phyloP scores from a whole-genome alignment of 2,888 invertebrate genomes.

The Gari tellinella region DNA sequence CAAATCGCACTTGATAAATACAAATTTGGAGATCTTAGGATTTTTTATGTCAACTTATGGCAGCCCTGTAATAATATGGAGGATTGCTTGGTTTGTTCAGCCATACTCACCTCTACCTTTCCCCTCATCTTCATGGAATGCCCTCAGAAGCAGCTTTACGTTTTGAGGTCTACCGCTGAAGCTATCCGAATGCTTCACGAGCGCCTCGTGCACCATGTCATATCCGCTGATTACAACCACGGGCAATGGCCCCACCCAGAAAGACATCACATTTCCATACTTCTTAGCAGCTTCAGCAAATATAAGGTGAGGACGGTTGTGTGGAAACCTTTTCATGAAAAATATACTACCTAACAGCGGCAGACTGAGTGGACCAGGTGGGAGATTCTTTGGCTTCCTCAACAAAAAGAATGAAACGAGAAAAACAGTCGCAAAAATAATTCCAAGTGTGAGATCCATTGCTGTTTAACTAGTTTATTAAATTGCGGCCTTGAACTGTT shows the following conservation, averaged over 20 bases:
- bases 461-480: no score
- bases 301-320: slow-evolving; percentile 11
- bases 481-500: no score
- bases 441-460: slow-evolving; percentile 5
- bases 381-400: slow-evolving; percentile 5
- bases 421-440: slow-evolving; percentile 15
- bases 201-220: slow-evolving; percentile 49
- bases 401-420: slow-evolving; percentile 10
- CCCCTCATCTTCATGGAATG: no score
- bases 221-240: slow-evolving; percentile 45
- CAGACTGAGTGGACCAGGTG: slow-evolving; percentile 11
- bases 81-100: no score
- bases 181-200: slow-evolving; percentile 41
- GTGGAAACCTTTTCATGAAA: neutral
- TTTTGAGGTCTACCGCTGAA: slow-evolving; percentile 38
- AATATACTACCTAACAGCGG: slow-evolving; percentile 4
- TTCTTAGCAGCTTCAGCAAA: slow-evolving; percentile 22
- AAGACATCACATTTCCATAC: slow-evolving; percentile 53
- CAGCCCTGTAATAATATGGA: no score
- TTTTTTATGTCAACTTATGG: no score
- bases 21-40: no score
- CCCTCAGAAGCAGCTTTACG: no score
- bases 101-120: no score
- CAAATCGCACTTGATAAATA: no score
- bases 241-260: slow-evolving; percentile 32